A percentile compares a stretch with the other conserved stretches of the same genome.
Evolutionary conservation across 2,113 vertebrate genomes (phyloP).

Genomic region (Arenaria interpres): DNA sequence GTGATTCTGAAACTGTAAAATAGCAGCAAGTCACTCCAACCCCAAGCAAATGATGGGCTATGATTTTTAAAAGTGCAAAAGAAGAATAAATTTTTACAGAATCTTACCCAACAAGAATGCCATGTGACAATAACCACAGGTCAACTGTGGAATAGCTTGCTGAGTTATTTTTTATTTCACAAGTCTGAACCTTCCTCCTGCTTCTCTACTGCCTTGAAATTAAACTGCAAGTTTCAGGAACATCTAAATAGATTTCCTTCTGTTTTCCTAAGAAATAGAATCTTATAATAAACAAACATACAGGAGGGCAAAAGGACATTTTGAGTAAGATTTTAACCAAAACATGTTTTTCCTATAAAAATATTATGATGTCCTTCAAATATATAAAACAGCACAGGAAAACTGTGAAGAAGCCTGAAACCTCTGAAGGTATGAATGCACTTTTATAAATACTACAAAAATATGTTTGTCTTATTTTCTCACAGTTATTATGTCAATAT

Average conservation of each 20-base stretch:
- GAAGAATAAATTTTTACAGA: background rate
- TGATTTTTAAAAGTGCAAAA: background rate
- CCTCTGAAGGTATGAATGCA: conserved; percentile 3
- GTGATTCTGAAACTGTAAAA: background rate
- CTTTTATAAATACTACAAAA: conserved; percentile 32
- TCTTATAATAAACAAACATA: conserved; percentile 66
- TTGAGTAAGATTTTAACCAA: conserved; percentile 64
- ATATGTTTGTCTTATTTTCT: conserved; percentile 41
- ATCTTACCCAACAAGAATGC: background rate
- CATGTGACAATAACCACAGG: background rate
- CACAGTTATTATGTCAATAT: conserved; percentile 14
- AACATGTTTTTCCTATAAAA: conserved; percentile 68
- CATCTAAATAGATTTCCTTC: conserved; percentile 60
- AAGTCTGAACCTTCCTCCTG: background rate
- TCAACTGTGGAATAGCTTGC: background rate
- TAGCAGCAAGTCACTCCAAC: background rate
- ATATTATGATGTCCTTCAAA: conserved; percentile 70
- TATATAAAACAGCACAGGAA: conserved; percentile 53
- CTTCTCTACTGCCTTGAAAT: conserved; percentile 42
- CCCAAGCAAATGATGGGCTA: background rate
- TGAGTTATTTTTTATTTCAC: conserved; percentile 42
- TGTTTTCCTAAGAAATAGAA: conserved; percentile 67
- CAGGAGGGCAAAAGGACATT: conserved; percentile 61
- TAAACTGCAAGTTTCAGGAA: conserved; percentile 56
- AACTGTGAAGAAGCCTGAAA: conserved; percentile 29